A percentile compares a stretch with the other conserved stretches of the same genome.
These are phyloP conservation scores for Euplagia quadripunctaria DNA, from an alignment of 2,888 invertebrate genomes.

Conservation along the genomic window DNA sequence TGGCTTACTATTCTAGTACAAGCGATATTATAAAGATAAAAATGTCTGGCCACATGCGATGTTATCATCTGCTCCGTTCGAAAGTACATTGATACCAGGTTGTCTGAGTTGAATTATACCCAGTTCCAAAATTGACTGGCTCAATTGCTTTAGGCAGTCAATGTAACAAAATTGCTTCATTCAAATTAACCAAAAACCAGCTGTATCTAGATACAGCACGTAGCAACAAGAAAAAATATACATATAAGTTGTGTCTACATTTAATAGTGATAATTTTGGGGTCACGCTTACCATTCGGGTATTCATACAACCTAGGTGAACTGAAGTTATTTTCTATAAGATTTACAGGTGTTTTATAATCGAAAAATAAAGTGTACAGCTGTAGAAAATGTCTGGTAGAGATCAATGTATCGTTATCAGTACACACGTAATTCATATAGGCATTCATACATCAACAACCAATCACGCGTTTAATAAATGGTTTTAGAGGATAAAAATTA, in stretches of 20 bases:
- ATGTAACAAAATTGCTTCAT: not conserved
- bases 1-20: conserved; percentile 38
- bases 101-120: not conserved
- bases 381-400: not conserved
- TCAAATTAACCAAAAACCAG: conserved; percentile 29
- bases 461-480: conserved; percentile 19
- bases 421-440: not conserved
- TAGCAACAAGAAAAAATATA: conserved; percentile 35
- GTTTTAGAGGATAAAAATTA: not conserved
- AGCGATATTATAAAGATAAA: conserved; percentile 50
- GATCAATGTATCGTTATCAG: conserved; percentile 15
- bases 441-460: not conserved
- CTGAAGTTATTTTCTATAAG: conserved; percentile 23
- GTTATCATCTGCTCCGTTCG: not conserved
- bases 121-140: no score
- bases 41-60: conserved; percentile 33
- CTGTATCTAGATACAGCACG: conserved; percentile 33
- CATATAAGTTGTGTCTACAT: conserved; percentile 46
- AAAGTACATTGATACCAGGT: conserved; percentile 4
- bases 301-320: conserved; percentile 28
- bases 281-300: conserved; percentile 46
- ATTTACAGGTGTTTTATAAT: conserved; percentile 34
- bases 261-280: conserved; percentile 37
- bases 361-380: not conserved
- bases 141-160: no score